Percentiles rank a stretch among this genome's conserved stretches.
Conservation (phyloP, 2,797 vertebrate genomes). For the Gephyroberyx darwinii region DNA sequence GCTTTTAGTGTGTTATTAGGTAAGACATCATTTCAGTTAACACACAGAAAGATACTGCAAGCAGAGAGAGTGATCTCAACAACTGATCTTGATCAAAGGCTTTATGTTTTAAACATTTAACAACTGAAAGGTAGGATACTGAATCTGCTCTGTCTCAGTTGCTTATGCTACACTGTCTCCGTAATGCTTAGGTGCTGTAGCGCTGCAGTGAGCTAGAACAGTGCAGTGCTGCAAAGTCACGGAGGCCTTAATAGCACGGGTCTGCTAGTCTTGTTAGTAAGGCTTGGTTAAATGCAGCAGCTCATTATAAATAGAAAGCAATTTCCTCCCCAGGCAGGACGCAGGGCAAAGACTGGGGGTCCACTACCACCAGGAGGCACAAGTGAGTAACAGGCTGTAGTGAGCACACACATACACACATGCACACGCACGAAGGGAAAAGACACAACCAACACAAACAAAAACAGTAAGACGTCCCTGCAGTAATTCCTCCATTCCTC, state of each 20-base stretch:
- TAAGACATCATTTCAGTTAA: background rate
- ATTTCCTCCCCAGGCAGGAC: conserved; percentile 66
- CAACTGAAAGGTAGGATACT: conserved; percentile 1
- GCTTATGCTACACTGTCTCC: background rate
- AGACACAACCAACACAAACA: conserved; percentile 42
- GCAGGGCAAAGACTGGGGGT: conserved; percentile 61
- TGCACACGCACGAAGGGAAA: background rate
- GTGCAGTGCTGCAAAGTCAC: conserved; percentile 65
- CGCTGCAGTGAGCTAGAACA: conserved; percentile 47
- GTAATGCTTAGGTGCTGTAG: conserved; percentile 37
- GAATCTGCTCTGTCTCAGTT: background rate
- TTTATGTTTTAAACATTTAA: background rate
- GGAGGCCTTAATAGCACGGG: conserved; percentile 55
- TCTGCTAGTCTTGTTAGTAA: conserved; percentile 65
- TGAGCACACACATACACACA: conserved; percentile 33
- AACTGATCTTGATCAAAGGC: background rate
- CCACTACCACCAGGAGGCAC: conserved; percentile 71
- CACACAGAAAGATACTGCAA: background rate
- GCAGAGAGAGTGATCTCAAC: background rate
- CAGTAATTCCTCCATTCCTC: conserved; percentile 29
- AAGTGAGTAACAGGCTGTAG: conserved; percentile 62
- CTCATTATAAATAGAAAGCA: conserved; percentile 76
- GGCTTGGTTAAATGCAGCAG: conserved; percentile 72
- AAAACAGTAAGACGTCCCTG: background rate
- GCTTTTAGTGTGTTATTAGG: background rate